Evolutionary conservation across 2,888 invertebrate species (phyloP).

Genomic region (Acrocyrtus sp.): DNA sequence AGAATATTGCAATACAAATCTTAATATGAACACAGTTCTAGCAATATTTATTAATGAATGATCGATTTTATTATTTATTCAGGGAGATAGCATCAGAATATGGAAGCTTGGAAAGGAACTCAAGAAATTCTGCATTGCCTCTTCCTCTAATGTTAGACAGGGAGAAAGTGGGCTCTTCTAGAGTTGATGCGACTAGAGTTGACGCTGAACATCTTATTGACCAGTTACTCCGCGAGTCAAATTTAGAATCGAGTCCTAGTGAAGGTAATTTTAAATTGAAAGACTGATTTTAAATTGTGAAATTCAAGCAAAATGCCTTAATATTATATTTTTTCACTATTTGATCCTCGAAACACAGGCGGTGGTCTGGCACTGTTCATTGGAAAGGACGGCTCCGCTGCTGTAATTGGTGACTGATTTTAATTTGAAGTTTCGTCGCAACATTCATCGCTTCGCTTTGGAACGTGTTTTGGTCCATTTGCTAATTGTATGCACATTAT

Average conservation of each 20-base stretch:
- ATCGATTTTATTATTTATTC: constrained; percentile 19
- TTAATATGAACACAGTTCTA: too few relatives aligned
- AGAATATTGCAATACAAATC: too few relatives aligned
- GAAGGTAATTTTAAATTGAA: too few relatives aligned
- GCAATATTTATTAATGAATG: too few relatives aligned
- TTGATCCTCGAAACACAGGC: too few relatives aligned
- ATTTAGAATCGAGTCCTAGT: constrained; percentile 71
- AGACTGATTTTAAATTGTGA: too few relatives aligned
- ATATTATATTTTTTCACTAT: too few relatives aligned
- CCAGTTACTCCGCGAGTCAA: constrained; percentile 87
- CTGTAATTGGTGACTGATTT: constrained; percentile 86
- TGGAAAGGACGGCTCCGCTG: constrained; percentile 88
- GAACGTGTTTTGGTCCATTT: too few relatives aligned
- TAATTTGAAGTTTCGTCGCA: too few relatives aligned
- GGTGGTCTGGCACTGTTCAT: constrained; percentile 87
- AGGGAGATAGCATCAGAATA: constrained; percentile 62
- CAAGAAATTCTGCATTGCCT: constrained; percentile 44
- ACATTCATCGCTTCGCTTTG: too few relatives aligned
- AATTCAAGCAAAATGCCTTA: too few relatives aligned
- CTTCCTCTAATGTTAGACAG: constrained; percentile 50
- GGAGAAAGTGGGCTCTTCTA: constrained; percentile 64
- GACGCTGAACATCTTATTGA: constrained; percentile 93
- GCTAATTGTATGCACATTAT: too few relatives aligned
- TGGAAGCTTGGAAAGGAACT: constrained; percentile 58
- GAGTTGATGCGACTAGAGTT: constrained; percentile 89